Percentiles rank a stretch among this genome's conserved stretches.
Conservation (phyloP, 2,797 vertebrate genomes). For the Poeciliopsis presidionis region DNA sequence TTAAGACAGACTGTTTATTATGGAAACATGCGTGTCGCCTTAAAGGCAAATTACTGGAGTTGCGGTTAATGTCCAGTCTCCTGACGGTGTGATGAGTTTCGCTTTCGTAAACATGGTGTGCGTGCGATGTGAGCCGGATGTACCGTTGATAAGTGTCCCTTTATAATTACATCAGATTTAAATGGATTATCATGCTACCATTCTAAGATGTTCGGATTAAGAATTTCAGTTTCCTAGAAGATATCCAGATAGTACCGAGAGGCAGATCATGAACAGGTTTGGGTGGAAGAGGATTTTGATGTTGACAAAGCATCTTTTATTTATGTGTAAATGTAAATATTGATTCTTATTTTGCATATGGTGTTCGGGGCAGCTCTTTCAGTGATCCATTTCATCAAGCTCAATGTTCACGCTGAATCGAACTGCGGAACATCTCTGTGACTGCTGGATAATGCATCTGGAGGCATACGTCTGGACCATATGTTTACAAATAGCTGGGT, state of each 20-base stretch:
- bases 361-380: not conserved
- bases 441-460: slow-evolving; percentile 35
- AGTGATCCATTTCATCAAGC: slow-evolving; percentile 4
- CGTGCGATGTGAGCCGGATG: slow-evolving; percentile 54
- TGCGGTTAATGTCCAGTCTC: slow-evolving; percentile 36
- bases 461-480: slow-evolving; percentile 66
- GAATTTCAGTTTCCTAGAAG: slow-evolving; percentile 48
- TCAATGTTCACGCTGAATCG: not conserved
- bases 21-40: slow-evolving; percentile 47
- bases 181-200: slow-evolving; percentile 64
- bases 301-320: not conserved
- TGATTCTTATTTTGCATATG: not conserved
- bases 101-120: slow-evolving; percentile 38
- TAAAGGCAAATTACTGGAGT: slow-evolving; percentile 37
- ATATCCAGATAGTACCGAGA: slow-evolving; percentile 21
- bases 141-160: slow-evolving; percentile 41
- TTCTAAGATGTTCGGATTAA: slow-evolving; percentile 54
- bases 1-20: slow-evolving; percentile 36
- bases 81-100: slow-evolving; percentile 29
- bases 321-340: not conserved
- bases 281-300: not conserved
- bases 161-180: slow-evolving; percentile 63
- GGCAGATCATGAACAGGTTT: slow-evolving; percentile 4
- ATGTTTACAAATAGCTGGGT: slow-evolving; percentile 60
- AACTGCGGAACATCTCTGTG: slow-evolving; percentile 23